A percentile compares a stretch with the other conserved stretches of the same genome.
Evolutionary conservation across 1,140 invertebrate genomes (phyloP).

Genomic region (Hylaeus volcanicus): DNA sequence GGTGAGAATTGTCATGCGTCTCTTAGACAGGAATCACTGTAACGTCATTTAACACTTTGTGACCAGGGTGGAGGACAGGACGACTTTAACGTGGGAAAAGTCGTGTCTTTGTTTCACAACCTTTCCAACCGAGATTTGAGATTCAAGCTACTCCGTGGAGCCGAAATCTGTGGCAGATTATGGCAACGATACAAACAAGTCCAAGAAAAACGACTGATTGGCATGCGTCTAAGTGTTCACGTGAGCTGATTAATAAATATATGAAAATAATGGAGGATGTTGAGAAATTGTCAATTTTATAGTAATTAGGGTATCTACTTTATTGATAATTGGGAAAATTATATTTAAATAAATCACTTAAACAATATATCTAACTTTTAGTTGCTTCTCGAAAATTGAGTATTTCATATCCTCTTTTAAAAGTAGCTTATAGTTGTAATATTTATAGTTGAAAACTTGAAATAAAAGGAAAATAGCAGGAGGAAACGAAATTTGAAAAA

Average conservation of each 20-base stretch:
- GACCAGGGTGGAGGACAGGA: slow-evolving; percentile 32
- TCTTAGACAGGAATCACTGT: too few relatives aligned
- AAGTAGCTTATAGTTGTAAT: too few relatives aligned
- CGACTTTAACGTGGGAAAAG: slow-evolving; percentile 38
- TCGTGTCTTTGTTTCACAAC: slow-evolving; percentile 18
- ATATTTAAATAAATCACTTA: too few relatives aligned
- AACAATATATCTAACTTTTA: too few relatives aligned
- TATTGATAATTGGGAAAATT: too few relatives aligned
- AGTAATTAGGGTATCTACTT: too few relatives aligned
- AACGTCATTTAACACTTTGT: neutral
- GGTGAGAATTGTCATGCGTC: too few relatives aligned
- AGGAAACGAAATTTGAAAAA: neutral
- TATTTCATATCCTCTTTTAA: too few relatives aligned
- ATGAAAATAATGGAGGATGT: too few relatives aligned
- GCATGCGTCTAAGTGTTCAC: slow-evolving; percentile 9
- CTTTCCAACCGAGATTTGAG: slow-evolving; percentile 10
- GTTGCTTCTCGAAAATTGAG: neutral
- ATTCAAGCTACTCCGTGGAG: slow-evolving; percentile 13
- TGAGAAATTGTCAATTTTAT: too few relatives aligned
- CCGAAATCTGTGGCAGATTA: slow-evolving; percentile 25
- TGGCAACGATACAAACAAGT: slow-evolving; percentile 33
- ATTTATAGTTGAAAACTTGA: too few relatives aligned
- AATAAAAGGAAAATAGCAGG: slow-evolving; percentile 6
- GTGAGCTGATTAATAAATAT: slow-evolving; percentile 5
- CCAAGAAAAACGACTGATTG: slow-evolving; percentile 20